A percentile compares a stretch with the other conserved stretches of the same genome.
These are phyloP conservation scores for Campoplex capitator DNA, from an alignment of 2,888 invertebrate species.

Conservation along the genomic window DNA sequence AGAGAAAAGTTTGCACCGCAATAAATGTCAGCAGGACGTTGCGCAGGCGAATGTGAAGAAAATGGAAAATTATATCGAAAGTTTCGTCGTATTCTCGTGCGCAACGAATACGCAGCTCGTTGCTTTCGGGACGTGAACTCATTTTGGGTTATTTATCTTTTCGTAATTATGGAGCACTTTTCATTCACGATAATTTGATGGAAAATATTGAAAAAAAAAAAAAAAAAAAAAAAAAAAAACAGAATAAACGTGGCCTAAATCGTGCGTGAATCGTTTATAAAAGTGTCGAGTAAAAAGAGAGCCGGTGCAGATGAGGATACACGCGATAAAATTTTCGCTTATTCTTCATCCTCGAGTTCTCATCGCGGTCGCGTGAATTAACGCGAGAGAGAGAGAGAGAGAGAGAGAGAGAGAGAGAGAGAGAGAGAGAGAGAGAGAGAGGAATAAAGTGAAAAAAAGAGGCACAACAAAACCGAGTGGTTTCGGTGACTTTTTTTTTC, in stretches of 20 bases:
- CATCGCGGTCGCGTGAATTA: not conserved
- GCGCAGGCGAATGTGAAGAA: not conserved
- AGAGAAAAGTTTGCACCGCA: not conserved
- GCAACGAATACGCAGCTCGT: not conserved
- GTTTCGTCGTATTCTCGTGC: not conserved
- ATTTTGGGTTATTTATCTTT: not conserved
- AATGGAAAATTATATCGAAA: not conserved
- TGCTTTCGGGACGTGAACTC: not conserved
- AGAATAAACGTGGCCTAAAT: not conserved
- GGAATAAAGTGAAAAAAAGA: not conserved
- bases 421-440: not conserved
- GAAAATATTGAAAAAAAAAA: not conserved
- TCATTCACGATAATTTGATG: not conserved
- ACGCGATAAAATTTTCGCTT: not conserved
- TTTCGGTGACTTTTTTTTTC: not conserved
- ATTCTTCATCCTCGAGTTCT: slow-evolving; percentile 15
- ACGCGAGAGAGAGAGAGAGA: not conserved
- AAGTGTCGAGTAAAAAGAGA: not conserved
- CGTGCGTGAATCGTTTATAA: slow-evolving; percentile 28
- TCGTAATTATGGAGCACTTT: not conserved
- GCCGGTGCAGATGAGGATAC: not conserved
- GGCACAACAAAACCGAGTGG: not conserved
- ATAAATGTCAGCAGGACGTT: not conserved
- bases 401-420: not conserved
- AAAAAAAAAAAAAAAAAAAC: not conserved